Evolutionary conservation across 2,797 vertebrate genomes (phyloP).

Genomic region (Acomys russatus): DNA sequence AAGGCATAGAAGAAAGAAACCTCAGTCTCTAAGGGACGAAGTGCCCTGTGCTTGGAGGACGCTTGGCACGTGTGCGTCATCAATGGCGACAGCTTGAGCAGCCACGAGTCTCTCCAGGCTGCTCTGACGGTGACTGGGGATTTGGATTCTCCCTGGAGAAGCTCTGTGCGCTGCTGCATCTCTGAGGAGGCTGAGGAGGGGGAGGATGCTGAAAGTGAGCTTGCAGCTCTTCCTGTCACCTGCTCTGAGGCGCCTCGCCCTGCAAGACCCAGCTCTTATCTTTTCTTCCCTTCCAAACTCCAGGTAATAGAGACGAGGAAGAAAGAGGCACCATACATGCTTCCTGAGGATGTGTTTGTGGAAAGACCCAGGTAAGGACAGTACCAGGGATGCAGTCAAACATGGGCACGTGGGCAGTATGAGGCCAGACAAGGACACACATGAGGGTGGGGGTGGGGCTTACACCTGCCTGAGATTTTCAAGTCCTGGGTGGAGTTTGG

Average conservation of each 20-base stretch:
- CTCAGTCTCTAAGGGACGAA: not conserved
- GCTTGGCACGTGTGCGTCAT: not conserved
- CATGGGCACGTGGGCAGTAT: not conserved
- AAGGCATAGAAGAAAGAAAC: not conserved
- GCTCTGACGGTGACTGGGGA: not conserved
- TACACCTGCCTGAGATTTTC: not conserved
- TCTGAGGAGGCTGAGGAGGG: not conserved
- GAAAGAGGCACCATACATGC: slow-evolving; percentile 93
- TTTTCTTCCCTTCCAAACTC: not conserved
- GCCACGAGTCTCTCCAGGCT: not conserved
- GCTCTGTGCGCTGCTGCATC: not conserved
- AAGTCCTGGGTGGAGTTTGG: not conserved
- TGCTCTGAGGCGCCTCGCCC: not conserved
- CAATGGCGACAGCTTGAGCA: not conserved
- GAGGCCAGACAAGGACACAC: not conserved
- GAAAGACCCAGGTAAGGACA: slow-evolving; percentile 92
- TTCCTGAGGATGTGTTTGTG: slow-evolving; percentile 95
- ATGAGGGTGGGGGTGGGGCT: not conserved
- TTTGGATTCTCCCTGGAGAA: not conserved
- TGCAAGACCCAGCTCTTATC: not conserved
- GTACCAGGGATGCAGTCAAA: not conserved
- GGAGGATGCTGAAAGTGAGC: fast-evolving
- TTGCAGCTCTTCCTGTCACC: not conserved
- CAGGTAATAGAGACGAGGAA: slow-evolving; percentile 97
- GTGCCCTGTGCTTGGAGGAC: not conserved